A percentile compares a stretch with the other conserved stretches of the same genome.
These are phyloP conservation scores for Microctenopoma steveboyesi DNA, from an alignment of 2,797 vertebrate species.

Conservation along the genomic window DNA sequence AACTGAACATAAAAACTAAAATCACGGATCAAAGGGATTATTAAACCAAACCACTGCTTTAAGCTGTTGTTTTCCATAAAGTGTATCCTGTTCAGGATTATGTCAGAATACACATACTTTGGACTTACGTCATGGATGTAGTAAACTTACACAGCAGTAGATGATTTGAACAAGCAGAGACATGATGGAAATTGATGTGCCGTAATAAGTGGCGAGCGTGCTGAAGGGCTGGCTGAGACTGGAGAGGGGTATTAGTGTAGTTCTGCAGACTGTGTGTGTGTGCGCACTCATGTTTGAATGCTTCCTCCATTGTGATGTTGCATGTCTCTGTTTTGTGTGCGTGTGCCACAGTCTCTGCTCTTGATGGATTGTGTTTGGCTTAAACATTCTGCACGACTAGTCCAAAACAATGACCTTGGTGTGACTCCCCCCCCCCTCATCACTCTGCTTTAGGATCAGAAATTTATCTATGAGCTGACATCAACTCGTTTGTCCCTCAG, in stretches of 20 bases:
- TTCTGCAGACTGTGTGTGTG: background rate
- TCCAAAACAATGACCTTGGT: slow-evolving; percentile 57
- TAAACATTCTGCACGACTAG: slow-evolving; percentile 40
- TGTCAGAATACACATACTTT: slow-evolving; percentile 5
- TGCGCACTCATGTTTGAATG: background rate
- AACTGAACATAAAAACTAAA: background rate
- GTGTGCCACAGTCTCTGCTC: slow-evolving; percentile 7
- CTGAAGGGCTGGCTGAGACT: slow-evolving; percentile 18
- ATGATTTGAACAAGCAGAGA: slow-evolving; percentile 33
- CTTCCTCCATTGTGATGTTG: background rate
- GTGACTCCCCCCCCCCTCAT: slow-evolving; percentile 43
- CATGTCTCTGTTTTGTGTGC: slow-evolving; percentile 12
- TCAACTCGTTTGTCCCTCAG: slow-evolving; percentile 34
- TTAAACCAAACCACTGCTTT: background rate
- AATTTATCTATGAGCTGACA: slow-evolving; percentile 58
- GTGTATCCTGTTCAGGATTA: background rate
- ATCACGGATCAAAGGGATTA: background rate
- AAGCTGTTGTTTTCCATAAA: background rate
- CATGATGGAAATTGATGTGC: slow-evolving; percentile 34
- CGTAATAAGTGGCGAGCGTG: slow-evolving; percentile 15
- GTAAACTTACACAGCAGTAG: slow-evolving; percentile 14
- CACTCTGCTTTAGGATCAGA: slow-evolving; percentile 39
- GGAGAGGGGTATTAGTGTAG: slow-evolving; percentile 14
- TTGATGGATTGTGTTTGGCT: slow-evolving; percentile 55
- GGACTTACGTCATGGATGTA: slow-evolving; percentile 4